phyloP scores from a whole-genome alignment of 2,888 invertebrate species.

The Harpalus rufipes region DNA sequence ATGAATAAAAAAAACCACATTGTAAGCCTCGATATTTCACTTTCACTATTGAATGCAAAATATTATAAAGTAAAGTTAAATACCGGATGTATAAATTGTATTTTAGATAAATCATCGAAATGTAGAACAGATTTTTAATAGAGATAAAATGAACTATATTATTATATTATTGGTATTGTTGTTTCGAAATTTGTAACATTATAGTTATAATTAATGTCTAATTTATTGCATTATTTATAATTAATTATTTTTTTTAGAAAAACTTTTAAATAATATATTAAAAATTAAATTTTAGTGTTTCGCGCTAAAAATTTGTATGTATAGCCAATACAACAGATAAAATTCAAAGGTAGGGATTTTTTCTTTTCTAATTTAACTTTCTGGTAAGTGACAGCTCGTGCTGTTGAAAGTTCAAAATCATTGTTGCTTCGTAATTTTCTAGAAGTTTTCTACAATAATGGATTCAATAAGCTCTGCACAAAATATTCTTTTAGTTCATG shows the following conservation, averaged over 20 bases:
- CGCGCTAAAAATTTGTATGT: not conserved
- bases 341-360: not conserved
- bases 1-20: conserved; percentile 24
- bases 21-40: conserved; percentile 1
- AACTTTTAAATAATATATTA: too few relatives aligned
- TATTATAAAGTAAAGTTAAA: conserved; percentile 3
- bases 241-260: not conserved
- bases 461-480: conserved; percentile 75
- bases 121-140: conserved; percentile 4
- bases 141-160: not conserved
- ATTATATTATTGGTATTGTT: not conserved
- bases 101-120: not conserved
- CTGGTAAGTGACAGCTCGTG: conserved; percentile 42
- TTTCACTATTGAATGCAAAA: not conserved
- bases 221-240: not conserved
- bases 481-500: conserved; percentile 81
- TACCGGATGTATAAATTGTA: conserved; percentile 26
- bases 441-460: conserved; percentile 25
- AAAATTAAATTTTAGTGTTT: too few relatives aligned
- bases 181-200: not conserved
- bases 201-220: not conserved
- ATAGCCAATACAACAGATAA: not conserved
- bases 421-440: not conserved
- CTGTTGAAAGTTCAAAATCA: conserved; percentile 50
- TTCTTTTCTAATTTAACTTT: not conserved